Evolutionary conservation across 2,797 vertebrate species (phyloP), one percentile per base, ranked within the genome.

Genomic region (Novumbra hubbsi): DNA sequence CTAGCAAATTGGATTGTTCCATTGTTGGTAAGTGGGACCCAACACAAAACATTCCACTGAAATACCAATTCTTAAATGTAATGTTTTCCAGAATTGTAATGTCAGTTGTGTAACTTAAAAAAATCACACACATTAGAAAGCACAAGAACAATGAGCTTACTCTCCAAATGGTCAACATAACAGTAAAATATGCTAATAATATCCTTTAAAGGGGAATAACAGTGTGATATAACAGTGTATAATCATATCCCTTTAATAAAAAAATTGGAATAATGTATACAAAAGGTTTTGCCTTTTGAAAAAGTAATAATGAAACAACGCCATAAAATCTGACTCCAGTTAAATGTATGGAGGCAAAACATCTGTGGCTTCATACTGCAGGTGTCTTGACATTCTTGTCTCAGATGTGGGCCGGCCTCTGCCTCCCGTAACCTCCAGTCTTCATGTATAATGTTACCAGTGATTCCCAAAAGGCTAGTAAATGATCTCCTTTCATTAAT

Each of bases 401-500:
- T 28, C 5, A 34, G 55, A 60, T 60, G 55, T 60, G 55, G 55
- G 41, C 67, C 24, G 14, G 12, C 21, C 21, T 5, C 21, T 1
- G 30, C 62, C 50, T 52, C 12, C 24, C 34, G 75, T 79, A 62
- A 16, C 34, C n/a, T n/a, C n/a, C 75, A 41, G 24, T 16, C 34
- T 41, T 55, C 74, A 48, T 34, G 76, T 88, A 86, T 89, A 79
- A 74, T 65, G 66, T 88, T 86, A 84, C 88, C 75, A 71, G 76
- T 78, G 77, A 84, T 89, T 91, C 88, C 86, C 81, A 85, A 84
- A 83, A 85, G 82, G 79, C 69, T 73, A 74, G 88, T 84, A 91
- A 88, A 75, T 73, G 88, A 94, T 90, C 90, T 86, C 75, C 68
- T 84, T 80, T 90, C 84, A 55, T 92, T 85, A 76, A 93, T 93